Conservation (phyloP, 2,888 invertebrate species). For the Lasioglossum zephyrum region DNA sequence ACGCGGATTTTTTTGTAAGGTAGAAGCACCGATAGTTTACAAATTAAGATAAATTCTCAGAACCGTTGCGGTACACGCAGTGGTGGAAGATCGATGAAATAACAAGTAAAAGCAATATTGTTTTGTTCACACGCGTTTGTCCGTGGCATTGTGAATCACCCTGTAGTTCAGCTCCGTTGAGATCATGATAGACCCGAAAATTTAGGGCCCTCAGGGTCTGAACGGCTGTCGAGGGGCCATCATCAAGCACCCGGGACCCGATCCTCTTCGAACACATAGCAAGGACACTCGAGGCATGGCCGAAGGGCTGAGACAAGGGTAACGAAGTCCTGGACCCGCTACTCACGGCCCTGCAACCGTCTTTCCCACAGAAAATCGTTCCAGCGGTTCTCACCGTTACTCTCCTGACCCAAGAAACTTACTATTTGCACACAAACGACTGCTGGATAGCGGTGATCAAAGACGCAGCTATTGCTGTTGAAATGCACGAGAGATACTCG, state of each 20-base stretch:
- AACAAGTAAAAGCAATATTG: too few relatives aligned
- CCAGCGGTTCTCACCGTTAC: not conserved
- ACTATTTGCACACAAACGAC: not conserved
- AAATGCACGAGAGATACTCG: not conserved
- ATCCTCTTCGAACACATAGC: not conserved
- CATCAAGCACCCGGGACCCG: not conserved
- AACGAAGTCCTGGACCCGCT: not conserved
- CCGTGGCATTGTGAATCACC: not conserved
- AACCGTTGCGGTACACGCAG: too few relatives aligned
- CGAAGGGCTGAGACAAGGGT: conserved; percentile 12
- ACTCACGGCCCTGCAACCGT: not conserved
- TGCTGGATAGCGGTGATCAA: not conserved
- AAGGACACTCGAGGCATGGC: conserved; percentile 2
- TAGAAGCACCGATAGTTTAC: too few relatives aligned
- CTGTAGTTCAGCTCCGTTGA: not conserved
- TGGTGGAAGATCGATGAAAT: too few relatives aligned
- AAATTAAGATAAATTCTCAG: too few relatives aligned
- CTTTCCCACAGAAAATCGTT: conserved; percentile 7
- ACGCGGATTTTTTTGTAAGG: too few relatives aligned
- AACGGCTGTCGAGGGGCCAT: not conserved
- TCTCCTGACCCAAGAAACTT: not conserved
- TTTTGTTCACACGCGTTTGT: not conserved
- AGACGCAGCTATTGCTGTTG: not conserved
- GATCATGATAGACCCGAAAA: not conserved
- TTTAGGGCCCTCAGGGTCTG: not conserved